Percentiles rank a stretch among this genome's conserved stretches.
These are phyloP conservation scores for Sporophila hypoxantha DNA, from an alignment of 2,113 vertebrate species.

Conservation along the genomic window DNA sequence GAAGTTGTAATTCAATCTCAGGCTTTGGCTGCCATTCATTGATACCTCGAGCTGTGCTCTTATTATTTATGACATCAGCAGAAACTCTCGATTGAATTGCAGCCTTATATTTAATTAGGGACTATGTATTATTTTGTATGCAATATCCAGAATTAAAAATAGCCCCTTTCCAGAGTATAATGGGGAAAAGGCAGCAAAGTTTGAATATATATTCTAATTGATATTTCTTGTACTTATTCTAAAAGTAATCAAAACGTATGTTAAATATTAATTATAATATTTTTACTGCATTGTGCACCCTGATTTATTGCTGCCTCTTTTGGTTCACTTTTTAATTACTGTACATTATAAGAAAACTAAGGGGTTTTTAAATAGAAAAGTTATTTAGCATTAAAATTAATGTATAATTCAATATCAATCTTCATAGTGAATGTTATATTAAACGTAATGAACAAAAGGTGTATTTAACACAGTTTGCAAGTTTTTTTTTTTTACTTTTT, in stretches of 20 bases:
- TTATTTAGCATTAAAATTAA: slow-evolving; percentile 77
- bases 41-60: slow-evolving; percentile 69
- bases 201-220: slow-evolving; percentile 82
- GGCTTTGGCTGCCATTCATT: slow-evolving; percentile 72
- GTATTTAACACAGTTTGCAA: slow-evolving; percentile 79
- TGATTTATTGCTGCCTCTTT: slow-evolving; percentile 78
- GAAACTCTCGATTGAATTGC: slow-evolving; percentile 75
- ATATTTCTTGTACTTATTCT: slow-evolving; percentile 77
- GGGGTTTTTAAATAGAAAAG: slow-evolving; percentile 63
- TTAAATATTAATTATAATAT: slow-evolving; percentile 85
- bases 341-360: slow-evolving; percentile 74
- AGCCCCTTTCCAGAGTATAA: slow-evolving; percentile 68
- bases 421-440: slow-evolving; percentile 74
- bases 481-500: slow-evolving; percentile 59
- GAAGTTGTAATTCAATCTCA: slow-evolving; percentile 75
- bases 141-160: slow-evolving; percentile 80
- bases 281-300: slow-evolving; percentile 72
- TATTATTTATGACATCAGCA: slow-evolving; percentile 81
- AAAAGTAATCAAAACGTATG: slow-evolving; percentile 79
- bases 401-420: slow-evolving; percentile 70
- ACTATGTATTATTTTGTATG: slow-evolving; percentile 77
- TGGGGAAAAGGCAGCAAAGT: slow-evolving; percentile 69
- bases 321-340: slow-evolving; percentile 78
- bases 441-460: slow-evolving; percentile 80
- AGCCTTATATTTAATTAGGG: slow-evolving; percentile 79